Evolutionary conservation across 2,888 invertebrate species (phyloP).

Genomic region (Tetragonisca angustula): DNA sequence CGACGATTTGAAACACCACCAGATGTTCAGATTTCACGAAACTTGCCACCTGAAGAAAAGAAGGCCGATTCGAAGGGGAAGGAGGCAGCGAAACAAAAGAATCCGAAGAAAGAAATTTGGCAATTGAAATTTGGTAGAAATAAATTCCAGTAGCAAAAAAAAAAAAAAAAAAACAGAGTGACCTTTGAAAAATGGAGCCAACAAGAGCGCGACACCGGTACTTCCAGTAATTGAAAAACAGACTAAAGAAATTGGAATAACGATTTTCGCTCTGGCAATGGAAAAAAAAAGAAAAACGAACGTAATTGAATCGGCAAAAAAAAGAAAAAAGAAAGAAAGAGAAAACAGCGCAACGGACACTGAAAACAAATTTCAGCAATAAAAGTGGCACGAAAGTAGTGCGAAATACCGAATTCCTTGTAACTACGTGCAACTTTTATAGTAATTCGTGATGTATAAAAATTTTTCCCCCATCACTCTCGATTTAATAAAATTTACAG

Average conservation of each 20-base stretch:
- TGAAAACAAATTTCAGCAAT: background rate
- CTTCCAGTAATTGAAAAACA: background rate
- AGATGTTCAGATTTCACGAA: background rate
- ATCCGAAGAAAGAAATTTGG: background rate
- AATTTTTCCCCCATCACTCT: background rate
- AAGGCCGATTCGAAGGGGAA: background rate
- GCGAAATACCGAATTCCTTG: background rate
- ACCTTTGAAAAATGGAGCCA: background rate
- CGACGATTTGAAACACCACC: background rate
- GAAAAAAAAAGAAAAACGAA: background rate
- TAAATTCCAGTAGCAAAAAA: background rate
- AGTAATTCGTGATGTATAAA: background rate
- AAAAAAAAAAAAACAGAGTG: too few relatives aligned
- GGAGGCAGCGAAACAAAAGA: background rate
- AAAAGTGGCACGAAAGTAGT: background rate
- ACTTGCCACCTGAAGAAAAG: background rate
- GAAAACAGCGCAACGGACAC: background rate
- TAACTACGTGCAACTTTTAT: background rate
- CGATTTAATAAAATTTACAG: background rate
- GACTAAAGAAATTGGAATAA: background rate
- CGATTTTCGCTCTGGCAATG: background rate
- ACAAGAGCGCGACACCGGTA: accelerated
- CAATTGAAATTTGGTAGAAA: background rate
- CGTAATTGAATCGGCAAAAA: background rate
- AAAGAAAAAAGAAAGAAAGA: background rate